These are phyloP conservation scores for Drosophila mimica DNA, from an alignment of 2,888 invertebrate genomes.

Conservation along the genomic window DNA sequence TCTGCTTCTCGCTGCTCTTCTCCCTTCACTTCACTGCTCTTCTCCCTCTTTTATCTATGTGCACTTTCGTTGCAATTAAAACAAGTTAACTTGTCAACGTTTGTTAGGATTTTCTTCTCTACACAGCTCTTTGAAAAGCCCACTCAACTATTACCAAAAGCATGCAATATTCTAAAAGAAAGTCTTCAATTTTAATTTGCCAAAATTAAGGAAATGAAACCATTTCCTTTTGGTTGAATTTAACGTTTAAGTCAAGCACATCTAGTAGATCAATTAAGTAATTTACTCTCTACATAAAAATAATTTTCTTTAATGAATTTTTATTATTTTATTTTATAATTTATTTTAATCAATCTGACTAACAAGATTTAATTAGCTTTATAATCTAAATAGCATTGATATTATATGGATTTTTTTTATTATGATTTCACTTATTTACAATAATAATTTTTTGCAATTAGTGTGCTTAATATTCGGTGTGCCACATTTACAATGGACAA, in stretches of 20 bases:
- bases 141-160: not conserved
- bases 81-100: constrained; percentile 47
- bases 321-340: not conserved
- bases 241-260: not conserved
- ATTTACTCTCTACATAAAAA: not conserved
- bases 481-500: not conserved
- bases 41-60: constrained; percentile 1
- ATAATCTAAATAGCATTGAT: not conserved
- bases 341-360: not conserved
- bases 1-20: not conserved
- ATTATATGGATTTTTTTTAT: not conserved
- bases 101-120: constrained; percentile 6
- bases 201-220: not conserved
- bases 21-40: not conserved
- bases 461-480: constrained; percentile 14
- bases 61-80: constrained; percentile 68
- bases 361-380: not conserved
- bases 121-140: not conserved
- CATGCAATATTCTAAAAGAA: not conserved
- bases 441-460: not conserved
- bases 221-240: not conserved
- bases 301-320: not conserved
- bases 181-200: not conserved
- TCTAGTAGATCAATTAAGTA: not conserved
- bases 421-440: not conserved